Conservation (phyloP, 1,140 invertebrate species). For the Drosophila paulistorum region DNA sequence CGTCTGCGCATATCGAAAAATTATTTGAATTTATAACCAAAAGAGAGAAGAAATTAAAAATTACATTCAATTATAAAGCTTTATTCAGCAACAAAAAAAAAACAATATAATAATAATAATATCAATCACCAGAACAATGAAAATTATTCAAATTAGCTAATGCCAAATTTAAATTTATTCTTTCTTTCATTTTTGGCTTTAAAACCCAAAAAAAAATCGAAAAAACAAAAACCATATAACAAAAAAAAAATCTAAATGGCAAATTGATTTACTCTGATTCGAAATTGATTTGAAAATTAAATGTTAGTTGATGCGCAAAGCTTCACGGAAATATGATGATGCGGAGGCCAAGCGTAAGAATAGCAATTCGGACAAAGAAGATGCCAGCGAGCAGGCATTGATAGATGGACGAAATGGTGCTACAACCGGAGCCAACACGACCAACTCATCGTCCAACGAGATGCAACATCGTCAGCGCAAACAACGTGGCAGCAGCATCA, state of each 20-base stretch:
- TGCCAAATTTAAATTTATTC: slow-evolving; percentile 69
- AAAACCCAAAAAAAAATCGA: slow-evolving; percentile 30
- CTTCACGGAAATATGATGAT: slow-evolving; percentile 65
- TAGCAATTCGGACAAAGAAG: slow-evolving; percentile 81
- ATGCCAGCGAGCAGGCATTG: slow-evolving; percentile 61
- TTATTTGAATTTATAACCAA: slow-evolving; percentile 3
- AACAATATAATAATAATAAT: slow-evolving; percentile 21
- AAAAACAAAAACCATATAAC: slow-evolving; percentile 11
- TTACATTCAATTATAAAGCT: slow-evolving; percentile 7
- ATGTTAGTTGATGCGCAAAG: slow-evolving; percentile 67
- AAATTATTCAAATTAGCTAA: slow-evolving; percentile 54
- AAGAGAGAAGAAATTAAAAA: slow-evolving; percentile 1
- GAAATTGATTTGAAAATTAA: slow-evolving; percentile 34
- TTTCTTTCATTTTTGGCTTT: slow-evolving; percentile 60
- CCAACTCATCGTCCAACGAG: slow-evolving; percentile 44
- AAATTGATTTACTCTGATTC: slow-evolving; percentile 14
- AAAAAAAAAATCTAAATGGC: neutral
- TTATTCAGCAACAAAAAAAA: slow-evolving; percentile 30
- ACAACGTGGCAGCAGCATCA: slow-evolving; percentile 49
- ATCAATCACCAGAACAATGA: slow-evolving; percentile 43
- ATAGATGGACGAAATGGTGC: slow-evolving; percentile 52
- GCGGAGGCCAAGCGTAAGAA: slow-evolving; percentile 74
- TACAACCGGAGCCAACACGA: neutral
- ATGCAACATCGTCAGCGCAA: slow-evolving; percentile 81
- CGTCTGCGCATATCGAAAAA: slow-evolving; percentile 44